Base-by-base conservation (phyloP, 2,888 invertebrate genomes). In the Lithosia quadra region DNA sequence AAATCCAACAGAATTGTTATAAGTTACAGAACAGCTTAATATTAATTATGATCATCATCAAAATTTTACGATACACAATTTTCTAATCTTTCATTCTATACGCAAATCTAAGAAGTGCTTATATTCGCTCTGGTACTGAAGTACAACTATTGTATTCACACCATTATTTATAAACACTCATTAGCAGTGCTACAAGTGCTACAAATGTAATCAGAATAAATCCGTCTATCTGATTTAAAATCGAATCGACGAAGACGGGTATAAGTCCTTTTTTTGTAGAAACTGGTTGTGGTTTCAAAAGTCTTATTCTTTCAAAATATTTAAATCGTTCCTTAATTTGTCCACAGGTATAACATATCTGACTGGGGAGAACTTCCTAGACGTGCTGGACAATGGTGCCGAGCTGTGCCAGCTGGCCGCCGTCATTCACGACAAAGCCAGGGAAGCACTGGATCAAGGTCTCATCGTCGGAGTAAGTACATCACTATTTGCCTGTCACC, bases 341-440 rank as follows among this genome's bases (percentile, higher is more conserved):
- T 85, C 77, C 18, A 2, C 95, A 97, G 97, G 96, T 78, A 96
- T 96, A 75, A 96, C 97, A 72, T 96, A 97, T 86, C 94, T 98
- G 79, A 96, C 96, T 1, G 96, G 97, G 2, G 97, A 97, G 77
- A 98, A 97, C 89, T 97, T 98, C 86, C 96, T 98, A 89, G 96
- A 97, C 78, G 96, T 96, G 73, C 90, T 98, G 88, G 98, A 98
- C 92, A 98, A 98, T 88, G 98, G 98, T 57, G 98, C 97, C 1
- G 96, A 97, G 78, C 94, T 98, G 64, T 98, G 98, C 89, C 97
- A 97, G 86, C 95, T 98, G 85, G 98, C 98, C 0, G 96, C 97
- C 83, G 95, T 97, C 77, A 97, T 98, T 75, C 97, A 97, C 86
- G 96, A 96, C 80, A 96, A 96, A 78, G 98, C 98, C 15, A 95